phyloP scores from a whole-genome alignment of 2,888 invertebrate species.

The Lochmaea crataegi region DNA sequence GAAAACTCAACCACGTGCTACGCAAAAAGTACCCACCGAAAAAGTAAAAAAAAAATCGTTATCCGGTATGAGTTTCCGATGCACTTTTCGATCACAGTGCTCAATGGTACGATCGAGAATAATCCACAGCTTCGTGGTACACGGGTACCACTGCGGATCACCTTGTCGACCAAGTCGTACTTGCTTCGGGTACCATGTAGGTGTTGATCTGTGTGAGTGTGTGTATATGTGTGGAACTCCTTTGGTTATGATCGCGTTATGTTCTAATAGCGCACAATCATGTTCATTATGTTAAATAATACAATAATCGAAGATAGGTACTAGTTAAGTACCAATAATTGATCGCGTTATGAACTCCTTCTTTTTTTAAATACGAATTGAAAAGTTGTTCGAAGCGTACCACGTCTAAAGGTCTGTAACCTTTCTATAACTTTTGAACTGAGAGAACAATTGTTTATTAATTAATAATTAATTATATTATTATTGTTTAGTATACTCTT shows the following conservation, averaged over 20 bases:
- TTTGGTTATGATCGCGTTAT: constrained; percentile 20
- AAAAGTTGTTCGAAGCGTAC: background rate
- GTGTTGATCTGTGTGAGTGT: constrained; percentile 43
- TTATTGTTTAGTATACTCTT: no score
- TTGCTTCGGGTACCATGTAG: constrained; percentile 38
- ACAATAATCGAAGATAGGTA: constrained; percentile 12
- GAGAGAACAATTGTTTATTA: background rate
- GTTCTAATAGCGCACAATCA: constrained; percentile 17
- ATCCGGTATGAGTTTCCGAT: constrained; percentile 12
- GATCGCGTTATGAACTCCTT: background rate
- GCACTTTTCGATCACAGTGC: constrained; percentile 24
- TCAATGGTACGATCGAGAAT: constrained; percentile 42
- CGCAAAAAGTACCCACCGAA: background rate
- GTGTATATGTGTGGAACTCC: constrained; percentile 29
- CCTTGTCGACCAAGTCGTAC: constrained; percentile 43
- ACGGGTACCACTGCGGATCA: constrained; percentile 43
- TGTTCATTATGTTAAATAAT: constrained; percentile 16
- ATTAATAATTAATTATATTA: background rate
- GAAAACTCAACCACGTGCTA: constrained; percentile 9
- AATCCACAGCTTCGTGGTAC: constrained; percentile 38
- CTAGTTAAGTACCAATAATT: background rate
- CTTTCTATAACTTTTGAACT: background rate
- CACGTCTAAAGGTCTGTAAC: background rate
- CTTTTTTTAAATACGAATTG: background rate
- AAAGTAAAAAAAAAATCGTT: constrained; percentile 11